Evolutionary conservation across 2,113 vertebrate genomes (phyloP).

Genomic region (Gopherus evgoodei): DNA sequence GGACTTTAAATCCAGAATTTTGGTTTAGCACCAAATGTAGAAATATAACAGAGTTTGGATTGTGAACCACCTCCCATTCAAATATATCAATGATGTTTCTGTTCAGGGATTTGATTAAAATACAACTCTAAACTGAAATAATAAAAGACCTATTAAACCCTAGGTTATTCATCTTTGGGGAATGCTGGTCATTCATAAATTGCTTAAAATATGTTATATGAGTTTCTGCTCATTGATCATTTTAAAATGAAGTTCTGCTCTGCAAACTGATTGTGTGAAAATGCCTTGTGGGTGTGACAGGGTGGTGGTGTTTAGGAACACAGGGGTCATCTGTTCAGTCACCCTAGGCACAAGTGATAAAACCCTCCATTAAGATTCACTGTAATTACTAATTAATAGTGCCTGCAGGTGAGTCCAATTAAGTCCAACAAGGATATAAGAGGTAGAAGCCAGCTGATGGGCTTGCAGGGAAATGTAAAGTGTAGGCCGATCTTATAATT

Average conservation of each 20-base stretch:
- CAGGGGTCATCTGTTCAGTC: background rate
- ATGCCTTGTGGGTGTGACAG: background rate
- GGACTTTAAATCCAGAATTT: background rate
- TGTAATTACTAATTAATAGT: background rate
- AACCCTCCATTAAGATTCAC: background rate
- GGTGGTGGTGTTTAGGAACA: background rate
- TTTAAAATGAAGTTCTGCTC: background rate
- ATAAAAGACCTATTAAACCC: background rate
- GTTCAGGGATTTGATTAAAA: background rate
- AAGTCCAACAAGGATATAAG: background rate
- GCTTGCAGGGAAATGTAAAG: background rate
- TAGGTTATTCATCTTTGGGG: background rate
- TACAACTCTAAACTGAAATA: background rate
- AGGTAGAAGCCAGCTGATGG: background rate
- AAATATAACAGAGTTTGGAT: background rate
- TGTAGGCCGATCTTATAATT: background rate
- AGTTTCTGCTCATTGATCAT: background rate
- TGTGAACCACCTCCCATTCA: background rate
- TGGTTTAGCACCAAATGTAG: background rate
- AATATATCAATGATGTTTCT: background rate
- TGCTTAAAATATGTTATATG: background rate
- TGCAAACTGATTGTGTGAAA: background rate
- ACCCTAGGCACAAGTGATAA: background rate
- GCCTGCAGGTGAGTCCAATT: background rate
- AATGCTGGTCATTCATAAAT: background rate